Percentiles rank a stretch among this genome's conserved stretches.
These are phyloP conservation scores for Stenoptilia bipunctidactyla DNA, from an alignment of 2,888 invertebrate species.

Conservation along the genomic window DNA sequence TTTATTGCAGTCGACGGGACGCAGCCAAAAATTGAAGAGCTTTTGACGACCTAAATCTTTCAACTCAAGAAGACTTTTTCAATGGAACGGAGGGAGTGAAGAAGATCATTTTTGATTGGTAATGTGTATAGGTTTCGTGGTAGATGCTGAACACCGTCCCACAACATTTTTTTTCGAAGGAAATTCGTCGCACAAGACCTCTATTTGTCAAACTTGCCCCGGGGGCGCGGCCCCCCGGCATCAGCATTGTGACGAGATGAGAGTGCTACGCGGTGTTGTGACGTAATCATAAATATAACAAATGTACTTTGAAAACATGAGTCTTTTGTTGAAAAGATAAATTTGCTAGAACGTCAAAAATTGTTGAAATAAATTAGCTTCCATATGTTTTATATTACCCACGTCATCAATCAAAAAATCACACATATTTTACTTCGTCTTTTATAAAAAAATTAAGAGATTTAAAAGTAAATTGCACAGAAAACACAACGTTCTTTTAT, in stretches of 20 bases:
- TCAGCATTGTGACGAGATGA: slow-evolving; percentile 25
- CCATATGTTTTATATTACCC: background rate
- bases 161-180: slow-evolving; percentile 51
- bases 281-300: slow-evolving; percentile 27
- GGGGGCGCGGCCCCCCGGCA: slow-evolving; percentile 23
- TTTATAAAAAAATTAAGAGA: no score
- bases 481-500: no score
- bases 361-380: no score
- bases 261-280: slow-evolving; percentile 20
- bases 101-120: slow-evolving; percentile 26
- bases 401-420: slow-evolving; percentile 5
- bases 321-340: slow-evolving; percentile 6
- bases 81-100: background rate
- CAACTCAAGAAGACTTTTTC: background rate
- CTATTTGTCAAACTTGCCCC: slow-evolving; percentile 56
- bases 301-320: slow-evolving; percentile 18
- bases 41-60: background rate
- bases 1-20: slow-evolving; percentile 56
- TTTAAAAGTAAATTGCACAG: no score
- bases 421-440: slow-evolving; percentile 19
- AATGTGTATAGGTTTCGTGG: slow-evolving; percentile 34
- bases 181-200: slow-evolving; percentile 54
- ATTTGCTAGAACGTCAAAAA: background rate
- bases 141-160: slow-evolving; percentile 33
- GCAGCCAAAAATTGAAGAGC: slow-evolving; percentile 21